phyloP scores from a whole-genome alignment of 2,113 vertebrate genomes.

The Pao palembangensis region DNA sequence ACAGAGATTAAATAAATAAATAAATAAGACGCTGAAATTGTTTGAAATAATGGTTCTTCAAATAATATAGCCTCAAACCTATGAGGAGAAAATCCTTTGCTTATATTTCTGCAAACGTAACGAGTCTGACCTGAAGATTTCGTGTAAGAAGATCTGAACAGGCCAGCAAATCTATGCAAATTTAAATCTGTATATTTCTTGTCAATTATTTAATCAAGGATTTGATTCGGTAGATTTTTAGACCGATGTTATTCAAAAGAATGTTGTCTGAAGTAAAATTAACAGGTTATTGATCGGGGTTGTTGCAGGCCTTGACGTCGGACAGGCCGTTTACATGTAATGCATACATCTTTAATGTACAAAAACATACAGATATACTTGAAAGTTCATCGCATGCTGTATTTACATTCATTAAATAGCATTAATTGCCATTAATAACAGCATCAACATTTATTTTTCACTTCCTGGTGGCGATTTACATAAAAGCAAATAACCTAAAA shows the following conservation, averaged over 20 bases:
- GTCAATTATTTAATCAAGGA: neutral
- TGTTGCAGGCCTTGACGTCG: neutral
- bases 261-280: too few relatives aligned
- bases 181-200: neutral
- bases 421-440: neutral
- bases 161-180: neutral
- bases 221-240: constrained; percentile 31
- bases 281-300: neutral
- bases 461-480: neutral
- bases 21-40: too few relatives aligned
- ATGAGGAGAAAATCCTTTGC: too few relatives aligned
- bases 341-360: constrained; percentile 19
- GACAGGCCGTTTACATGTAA: constrained; percentile 41
- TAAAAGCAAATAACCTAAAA: neutral
- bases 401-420: too few relatives aligned
- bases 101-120: too few relatives aligned
- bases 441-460: neutral
- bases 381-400: too few relatives aligned
- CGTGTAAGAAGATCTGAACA: neutral
- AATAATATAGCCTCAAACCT: too few relatives aligned
- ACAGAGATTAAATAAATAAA: too few relatives aligned
- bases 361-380: too few relatives aligned
- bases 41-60: too few relatives aligned
- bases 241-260: too few relatives aligned
- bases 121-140: neutral